Evolutionary conservation across 2,797 vertebrate species (phyloP).

Genomic region (Podargus strigoides): DNA sequence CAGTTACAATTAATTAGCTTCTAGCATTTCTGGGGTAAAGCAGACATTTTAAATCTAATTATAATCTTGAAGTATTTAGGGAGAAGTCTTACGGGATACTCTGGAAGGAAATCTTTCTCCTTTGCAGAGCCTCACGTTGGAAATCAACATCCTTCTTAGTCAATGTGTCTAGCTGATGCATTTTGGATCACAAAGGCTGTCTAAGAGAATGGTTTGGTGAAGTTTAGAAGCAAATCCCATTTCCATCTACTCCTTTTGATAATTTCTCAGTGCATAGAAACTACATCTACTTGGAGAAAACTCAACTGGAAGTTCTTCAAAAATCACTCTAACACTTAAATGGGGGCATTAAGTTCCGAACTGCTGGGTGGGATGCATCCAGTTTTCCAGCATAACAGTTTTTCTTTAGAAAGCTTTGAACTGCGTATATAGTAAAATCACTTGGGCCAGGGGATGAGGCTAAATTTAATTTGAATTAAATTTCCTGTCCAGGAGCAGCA

Average conservation of each 20-base stretch:
- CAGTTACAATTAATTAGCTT: background rate
- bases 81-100: background rate
- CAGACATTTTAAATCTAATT: background rate
- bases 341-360: background rate
- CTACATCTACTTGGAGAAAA: background rate
- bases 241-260: background rate
- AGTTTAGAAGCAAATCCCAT: background rate
- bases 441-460: background rate
- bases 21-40: background rate
- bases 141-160: background rate
- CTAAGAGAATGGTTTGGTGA: background rate
- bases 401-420: background rate
- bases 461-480: background rate
- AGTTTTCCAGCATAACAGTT: background rate
- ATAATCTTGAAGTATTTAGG: background rate
- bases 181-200: background rate
- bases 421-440: background rate
- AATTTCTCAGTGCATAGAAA: background rate
- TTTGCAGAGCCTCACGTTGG: background rate
- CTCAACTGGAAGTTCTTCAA: background rate
- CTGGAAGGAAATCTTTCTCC: background rate
- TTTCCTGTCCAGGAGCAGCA: background rate
- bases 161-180: background rate
- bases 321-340: background rate
- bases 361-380: background rate